Conservation (phyloP, 2,888 invertebrate genomes). For the Drosophila neonasuta region DNA sequence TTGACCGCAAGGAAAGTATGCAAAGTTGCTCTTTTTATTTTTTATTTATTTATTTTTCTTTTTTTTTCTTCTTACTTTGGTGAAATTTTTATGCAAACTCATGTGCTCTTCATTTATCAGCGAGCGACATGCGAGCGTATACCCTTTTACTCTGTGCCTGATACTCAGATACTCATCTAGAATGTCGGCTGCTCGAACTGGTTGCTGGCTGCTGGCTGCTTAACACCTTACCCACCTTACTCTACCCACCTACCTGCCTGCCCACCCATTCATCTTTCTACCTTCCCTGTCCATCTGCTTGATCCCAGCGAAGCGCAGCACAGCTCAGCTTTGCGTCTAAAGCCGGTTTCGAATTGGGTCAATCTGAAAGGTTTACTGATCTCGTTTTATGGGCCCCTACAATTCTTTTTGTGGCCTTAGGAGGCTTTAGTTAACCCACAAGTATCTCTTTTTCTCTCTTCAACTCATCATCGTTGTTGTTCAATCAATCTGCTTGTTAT, state of each 20-base stretch:
- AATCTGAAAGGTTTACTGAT: slow-evolving; percentile 75
- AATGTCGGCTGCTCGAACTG: slow-evolving; percentile 62
- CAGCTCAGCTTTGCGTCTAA: slow-evolving; percentile 14
- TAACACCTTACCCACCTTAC: slow-evolving; percentile 51
- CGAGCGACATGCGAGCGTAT: slow-evolving; percentile 22
- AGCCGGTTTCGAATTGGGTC: slow-evolving; percentile 74
- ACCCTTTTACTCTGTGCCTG: slow-evolving; percentile 31
- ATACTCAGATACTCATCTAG: slow-evolving; percentile 53
- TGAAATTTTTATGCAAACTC: slow-evolving; percentile 73
- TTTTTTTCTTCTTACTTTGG: slow-evolving; percentile 44
- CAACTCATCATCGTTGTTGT: slow-evolving; percentile 10
- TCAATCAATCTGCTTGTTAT: slow-evolving; percentile 53
- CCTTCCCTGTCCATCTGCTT: slow-evolving; percentile 4
- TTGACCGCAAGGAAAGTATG: slow-evolving; percentile 60
- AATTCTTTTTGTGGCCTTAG: slow-evolving; percentile 40
- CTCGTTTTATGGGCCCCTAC: slow-evolving; percentile 61
- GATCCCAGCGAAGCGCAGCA: slow-evolving; percentile 2
- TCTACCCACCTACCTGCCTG: slow-evolving; percentile 12
- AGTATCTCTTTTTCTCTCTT: slow-evolving; percentile 26
- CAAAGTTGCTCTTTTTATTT: slow-evolving; percentile 29
- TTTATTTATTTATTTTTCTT: neutral
- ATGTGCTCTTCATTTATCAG: slow-evolving; percentile 57
- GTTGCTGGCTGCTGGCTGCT: slow-evolving; percentile 44
- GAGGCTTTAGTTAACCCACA: slow-evolving; percentile 19
- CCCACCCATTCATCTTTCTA: neutral